Evolutionary conservation across 2,113 vertebrate genomes (phyloP).

Genomic region (Spilogale gracilis): DNA sequence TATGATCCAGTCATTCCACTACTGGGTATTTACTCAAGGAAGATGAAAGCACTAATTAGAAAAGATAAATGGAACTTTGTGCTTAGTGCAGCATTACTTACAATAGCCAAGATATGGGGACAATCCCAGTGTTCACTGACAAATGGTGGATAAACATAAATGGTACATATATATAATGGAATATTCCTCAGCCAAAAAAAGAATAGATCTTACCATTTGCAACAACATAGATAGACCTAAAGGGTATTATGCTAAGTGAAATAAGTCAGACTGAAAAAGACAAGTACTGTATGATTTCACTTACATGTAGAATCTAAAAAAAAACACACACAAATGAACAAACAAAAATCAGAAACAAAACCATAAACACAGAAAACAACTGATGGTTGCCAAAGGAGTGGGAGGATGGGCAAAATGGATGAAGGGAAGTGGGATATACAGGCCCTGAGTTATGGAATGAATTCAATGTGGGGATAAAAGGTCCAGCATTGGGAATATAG

Average conservation of each 20-base stretch:
- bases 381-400: background rate
- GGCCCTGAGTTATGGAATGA: background rate
- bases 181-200: background rate
- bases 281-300: background rate
- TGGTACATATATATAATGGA: background rate
- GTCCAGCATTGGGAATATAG: background rate
- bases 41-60: background rate
- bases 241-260: background rate
- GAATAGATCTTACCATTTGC: background rate
- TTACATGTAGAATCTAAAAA: background rate
- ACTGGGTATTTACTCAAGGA: background rate
- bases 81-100: background rate
- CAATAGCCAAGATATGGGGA: background rate
- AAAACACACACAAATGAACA: background rate
- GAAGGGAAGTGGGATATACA: background rate
- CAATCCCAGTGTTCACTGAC: background rate
- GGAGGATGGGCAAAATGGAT: background rate
- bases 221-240: background rate
- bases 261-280: background rate
- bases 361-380: background rate
- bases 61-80: background rate
- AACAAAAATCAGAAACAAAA: background rate
- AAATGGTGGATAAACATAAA: background rate
- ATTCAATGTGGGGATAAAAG: background rate
- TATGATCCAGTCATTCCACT: background rate